Conservation (phyloP, 2,797 vertebrate genomes). For the Urophycis tenuis region DNA sequence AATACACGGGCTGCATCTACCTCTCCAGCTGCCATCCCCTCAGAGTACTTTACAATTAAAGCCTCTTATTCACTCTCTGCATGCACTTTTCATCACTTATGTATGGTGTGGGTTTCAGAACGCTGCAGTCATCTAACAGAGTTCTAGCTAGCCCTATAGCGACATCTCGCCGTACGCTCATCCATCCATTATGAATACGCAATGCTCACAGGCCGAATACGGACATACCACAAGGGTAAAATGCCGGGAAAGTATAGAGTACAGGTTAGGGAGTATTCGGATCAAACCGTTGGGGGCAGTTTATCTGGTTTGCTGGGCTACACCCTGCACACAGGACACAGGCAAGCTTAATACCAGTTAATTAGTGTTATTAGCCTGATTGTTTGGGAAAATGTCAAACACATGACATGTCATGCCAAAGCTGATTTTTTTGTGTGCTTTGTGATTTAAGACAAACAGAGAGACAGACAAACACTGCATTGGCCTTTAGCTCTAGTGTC, state of each 20-base stretch:
- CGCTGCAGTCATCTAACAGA: conserved; percentile 42
- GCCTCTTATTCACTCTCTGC: conserved; percentile 12
- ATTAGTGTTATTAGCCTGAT: too few relatives aligned
- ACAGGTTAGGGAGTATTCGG: not conserved
- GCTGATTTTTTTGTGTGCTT: too few relatives aligned
- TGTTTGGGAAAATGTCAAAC: too few relatives aligned
- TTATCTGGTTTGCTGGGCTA: too few relatives aligned
- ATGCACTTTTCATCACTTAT: conserved; percentile 42
- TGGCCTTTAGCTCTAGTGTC: too few relatives aligned
- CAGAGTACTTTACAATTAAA: not conserved
- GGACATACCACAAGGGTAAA: conserved; percentile 3
- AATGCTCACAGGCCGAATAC: conserved; percentile 23
- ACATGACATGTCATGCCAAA: too few relatives aligned
- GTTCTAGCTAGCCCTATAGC: conserved; percentile 13
- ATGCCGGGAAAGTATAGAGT: not conserved
- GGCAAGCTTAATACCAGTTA: too few relatives aligned
- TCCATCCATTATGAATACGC: not conserved
- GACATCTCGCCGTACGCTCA: conserved; percentile 17
- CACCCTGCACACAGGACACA: too few relatives aligned
- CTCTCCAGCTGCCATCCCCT: not conserved
- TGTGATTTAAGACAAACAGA: too few relatives aligned
- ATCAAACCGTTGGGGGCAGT: too few relatives aligned
- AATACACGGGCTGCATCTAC: not conserved
- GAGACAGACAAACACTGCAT: too few relatives aligned
- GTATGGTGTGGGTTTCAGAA: conserved; percentile 42